These are phyloP conservation scores for Alethe castanea DNA, from an alignment of 2,113 vertebrate species.

Conservation along the genomic window DNA sequence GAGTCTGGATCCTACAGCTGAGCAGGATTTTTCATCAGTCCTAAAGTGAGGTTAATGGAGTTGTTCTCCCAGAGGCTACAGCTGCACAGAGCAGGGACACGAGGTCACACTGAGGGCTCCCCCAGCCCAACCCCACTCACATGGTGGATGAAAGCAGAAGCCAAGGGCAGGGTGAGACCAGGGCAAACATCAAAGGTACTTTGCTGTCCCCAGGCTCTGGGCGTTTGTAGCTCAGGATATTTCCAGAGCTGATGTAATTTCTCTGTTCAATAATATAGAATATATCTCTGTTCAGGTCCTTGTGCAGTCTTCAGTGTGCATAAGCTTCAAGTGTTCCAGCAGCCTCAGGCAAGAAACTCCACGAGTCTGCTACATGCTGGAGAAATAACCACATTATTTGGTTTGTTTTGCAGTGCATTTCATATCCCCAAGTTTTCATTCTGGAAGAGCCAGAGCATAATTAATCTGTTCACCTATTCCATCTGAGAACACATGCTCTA, in stretches of 20 bases:
- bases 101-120: neutral
- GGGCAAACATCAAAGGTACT: neutral
- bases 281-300: neutral
- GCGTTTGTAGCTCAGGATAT: neutral
- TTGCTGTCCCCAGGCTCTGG: neutral
- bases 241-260: neutral
- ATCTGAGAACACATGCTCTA: neutral
- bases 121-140: neutral
- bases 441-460: neutral
- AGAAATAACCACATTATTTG: neutral
- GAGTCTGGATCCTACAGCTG: neutral
- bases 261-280: neutral
- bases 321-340: neutral
- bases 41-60: neutral
- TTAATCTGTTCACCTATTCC: neutral
- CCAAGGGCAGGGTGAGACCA: neutral
- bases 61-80: neutral
- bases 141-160: neutral
- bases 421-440: neutral
- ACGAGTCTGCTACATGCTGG: neutral
- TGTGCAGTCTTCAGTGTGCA: neutral
- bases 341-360: neutral
- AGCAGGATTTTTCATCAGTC: neutral
- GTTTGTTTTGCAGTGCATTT: neutral
- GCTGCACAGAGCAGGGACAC: neutral